Evolutionary conservation across 2,888 invertebrate species (phyloP).

Genomic region (Callyntrura guangdongensis): DNA sequence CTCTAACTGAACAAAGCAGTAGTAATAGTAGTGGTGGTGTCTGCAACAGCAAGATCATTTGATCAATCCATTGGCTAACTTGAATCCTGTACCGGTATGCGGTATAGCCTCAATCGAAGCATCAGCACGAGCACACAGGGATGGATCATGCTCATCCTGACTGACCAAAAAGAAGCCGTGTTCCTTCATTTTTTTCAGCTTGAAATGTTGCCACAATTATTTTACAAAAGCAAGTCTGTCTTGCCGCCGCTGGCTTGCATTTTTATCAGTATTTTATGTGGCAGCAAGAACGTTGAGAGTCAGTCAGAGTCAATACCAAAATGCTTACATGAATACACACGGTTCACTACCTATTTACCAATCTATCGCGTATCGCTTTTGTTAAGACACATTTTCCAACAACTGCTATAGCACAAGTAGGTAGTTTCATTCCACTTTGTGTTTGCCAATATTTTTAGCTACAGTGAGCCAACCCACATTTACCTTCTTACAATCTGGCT

Average conservation of each 20-base stretch:
- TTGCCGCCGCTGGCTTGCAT: conserved; percentile 78
- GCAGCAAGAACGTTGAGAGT: conserved; percentile 65
- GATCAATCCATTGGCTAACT: conserved; percentile 45
- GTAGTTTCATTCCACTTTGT: conserved; percentile 12
- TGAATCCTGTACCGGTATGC: conserved; percentile 43
- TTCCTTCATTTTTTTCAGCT: conserved; percentile 58
- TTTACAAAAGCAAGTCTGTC: conserved; percentile 64
- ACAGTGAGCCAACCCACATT: no score
- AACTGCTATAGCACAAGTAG: no score
- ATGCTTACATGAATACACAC: background rate
- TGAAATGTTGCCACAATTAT: conserved; percentile 76
- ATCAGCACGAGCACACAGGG: conserved; percentile 66
- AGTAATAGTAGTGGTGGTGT: conserved; percentile 8
- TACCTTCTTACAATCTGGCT: no score
- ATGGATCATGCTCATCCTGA: conserved; percentile 66
- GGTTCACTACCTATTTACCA: conserved; percentile 8
- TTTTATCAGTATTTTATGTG: conserved; percentile 76
- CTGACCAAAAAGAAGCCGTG: conserved; percentile 68
- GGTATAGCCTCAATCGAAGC: conserved; percentile 47
- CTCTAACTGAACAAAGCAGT: background rate
- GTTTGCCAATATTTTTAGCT: conserved; percentile 28
- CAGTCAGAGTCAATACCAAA: conserved; percentile 8
- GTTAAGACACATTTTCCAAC: background rate
- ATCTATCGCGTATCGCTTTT: background rate
- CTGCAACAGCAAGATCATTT: conserved; percentile 46